phyloP scores from a whole-genome alignment of 2,797 vertebrate genomes.

The Eurystomus glaucurus region DNA sequence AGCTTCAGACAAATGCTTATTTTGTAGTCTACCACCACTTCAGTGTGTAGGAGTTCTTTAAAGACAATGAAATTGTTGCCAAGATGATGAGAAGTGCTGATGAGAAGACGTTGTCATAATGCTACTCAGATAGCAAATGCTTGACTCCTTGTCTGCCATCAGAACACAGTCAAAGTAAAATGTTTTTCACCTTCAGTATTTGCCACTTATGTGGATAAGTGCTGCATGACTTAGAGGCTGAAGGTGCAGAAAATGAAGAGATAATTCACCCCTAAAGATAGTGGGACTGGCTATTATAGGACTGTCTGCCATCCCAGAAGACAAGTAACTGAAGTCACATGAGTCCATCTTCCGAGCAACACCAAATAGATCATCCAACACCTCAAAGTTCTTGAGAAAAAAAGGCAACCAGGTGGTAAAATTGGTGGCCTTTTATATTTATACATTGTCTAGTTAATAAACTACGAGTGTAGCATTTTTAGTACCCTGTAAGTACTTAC shows the following conservation, averaged over 20 bases:
- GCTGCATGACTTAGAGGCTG: background rate
- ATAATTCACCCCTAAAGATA: background rate
- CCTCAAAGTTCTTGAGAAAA: background rate
- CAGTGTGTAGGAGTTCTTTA: background rate
- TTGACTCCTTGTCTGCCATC: background rate
- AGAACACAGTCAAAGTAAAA: background rate
- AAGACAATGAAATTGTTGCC: background rate
- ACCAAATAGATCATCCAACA: background rate
- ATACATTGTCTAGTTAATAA: background rate
- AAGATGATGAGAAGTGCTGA: background rate
- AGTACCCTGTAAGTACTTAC: background rate
- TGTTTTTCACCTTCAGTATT: background rate
- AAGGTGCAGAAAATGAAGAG: background rate
- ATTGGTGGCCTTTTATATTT: background rate
- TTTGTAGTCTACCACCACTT: background rate
- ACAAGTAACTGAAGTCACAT: fast-evolving
- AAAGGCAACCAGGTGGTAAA: background rate
- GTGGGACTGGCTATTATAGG: background rate
- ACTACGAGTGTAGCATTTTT: background rate
- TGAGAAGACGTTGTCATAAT: background rate
- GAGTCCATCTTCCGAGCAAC: background rate
- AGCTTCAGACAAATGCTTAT: background rate
- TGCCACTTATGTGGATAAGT: background rate
- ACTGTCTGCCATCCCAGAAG: background rate
- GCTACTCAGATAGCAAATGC: background rate